Conservation (phyloP, 23 tunicate species). For the Oikopleura vanhoeffeni region DNA sequence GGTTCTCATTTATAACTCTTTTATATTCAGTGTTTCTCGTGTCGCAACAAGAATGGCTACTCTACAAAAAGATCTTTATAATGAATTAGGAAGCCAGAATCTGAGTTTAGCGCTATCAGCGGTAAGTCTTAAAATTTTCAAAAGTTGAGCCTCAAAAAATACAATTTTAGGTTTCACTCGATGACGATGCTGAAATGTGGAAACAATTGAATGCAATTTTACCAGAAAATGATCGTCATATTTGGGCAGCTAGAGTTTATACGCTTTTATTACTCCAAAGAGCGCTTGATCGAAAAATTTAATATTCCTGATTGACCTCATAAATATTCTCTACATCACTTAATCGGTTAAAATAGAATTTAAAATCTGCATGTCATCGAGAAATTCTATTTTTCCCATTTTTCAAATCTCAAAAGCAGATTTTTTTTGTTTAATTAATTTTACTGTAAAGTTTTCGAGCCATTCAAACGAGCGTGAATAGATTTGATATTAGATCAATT, state of each 20-base stretch:
- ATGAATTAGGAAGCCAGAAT: not conserved
- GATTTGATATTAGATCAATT: too few relatives aligned
- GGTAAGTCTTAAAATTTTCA: not conserved
- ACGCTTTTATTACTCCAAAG: not conserved
- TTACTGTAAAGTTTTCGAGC: too few relatives aligned
- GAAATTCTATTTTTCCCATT: too few relatives aligned
- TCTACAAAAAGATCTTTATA: not conserved
- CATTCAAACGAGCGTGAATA: too few relatives aligned
- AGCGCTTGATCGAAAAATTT: not conserved
- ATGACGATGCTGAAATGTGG: not conserved
- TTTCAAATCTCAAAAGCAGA: too few relatives aligned
- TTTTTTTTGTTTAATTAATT: too few relatives aligned
- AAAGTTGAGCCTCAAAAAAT: not conserved
- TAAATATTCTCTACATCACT: too few relatives aligned
- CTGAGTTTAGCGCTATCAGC: not conserved
- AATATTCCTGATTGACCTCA: too few relatives aligned
- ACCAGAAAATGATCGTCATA: not conserved
- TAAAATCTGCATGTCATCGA: too few relatives aligned
- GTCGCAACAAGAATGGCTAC: not conserved
- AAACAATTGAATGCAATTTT: not conserved
- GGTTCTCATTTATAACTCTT: too few relatives aligned
- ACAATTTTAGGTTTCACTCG: not conserved
- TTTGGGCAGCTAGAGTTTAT: constrained; percentile 11
- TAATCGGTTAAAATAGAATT: too few relatives aligned
- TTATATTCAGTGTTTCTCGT: not conserved